These are phyloP conservation scores for Globodera ellingtonae DNA, from an alignment of 1,140 invertebrate species.

Conservation along the genomic window DNA sequence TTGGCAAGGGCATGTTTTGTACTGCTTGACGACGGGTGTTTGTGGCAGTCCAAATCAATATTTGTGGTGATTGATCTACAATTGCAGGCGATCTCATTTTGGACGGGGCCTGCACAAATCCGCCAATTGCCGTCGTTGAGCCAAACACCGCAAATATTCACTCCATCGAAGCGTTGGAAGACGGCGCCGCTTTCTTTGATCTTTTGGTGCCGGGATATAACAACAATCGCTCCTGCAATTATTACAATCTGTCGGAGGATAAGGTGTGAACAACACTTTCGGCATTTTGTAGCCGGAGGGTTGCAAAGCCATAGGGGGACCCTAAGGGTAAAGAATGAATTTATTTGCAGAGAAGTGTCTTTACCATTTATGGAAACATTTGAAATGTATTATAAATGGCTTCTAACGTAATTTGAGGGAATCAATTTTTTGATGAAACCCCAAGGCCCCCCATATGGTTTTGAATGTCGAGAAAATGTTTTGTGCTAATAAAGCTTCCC, in stretches of 20 bases:
- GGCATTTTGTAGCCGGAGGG: background rate
- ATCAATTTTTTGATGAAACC: background rate
- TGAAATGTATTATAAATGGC: too few relatives aligned
- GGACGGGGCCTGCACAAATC: constrained; percentile 36
- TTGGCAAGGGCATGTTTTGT: background rate
- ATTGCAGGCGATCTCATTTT: constrained; percentile 39
- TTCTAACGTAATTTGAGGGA: background rate
- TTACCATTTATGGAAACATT: background rate
- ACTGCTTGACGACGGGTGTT: background rate
- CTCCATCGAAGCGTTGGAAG: constrained; percentile 42
- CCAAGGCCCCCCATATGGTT: too few relatives aligned
- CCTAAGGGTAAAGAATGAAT: background rate
- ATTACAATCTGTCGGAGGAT: constrained; percentile 27
- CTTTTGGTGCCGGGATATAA: constrained; percentile 47
- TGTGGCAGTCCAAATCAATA: background rate
- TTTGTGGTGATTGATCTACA: background rate
- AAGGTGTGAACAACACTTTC: background rate
- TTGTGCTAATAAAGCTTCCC: background rate
- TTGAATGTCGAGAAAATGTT: too few relatives aligned
- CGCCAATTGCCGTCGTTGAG: constrained; percentile 42
- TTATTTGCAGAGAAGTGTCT: background rate
- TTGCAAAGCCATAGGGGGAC: background rate
- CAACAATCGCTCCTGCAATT: constrained; percentile 27
- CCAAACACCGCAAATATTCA: constrained; percentile 34
- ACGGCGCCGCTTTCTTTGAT: constrained; percentile 51